A percentile compares a stretch with the other conserved stretches of the same genome.
phyloP scores from a whole-genome alignment of 1,140 invertebrate genomes.

The Aricia agestis region DNA sequence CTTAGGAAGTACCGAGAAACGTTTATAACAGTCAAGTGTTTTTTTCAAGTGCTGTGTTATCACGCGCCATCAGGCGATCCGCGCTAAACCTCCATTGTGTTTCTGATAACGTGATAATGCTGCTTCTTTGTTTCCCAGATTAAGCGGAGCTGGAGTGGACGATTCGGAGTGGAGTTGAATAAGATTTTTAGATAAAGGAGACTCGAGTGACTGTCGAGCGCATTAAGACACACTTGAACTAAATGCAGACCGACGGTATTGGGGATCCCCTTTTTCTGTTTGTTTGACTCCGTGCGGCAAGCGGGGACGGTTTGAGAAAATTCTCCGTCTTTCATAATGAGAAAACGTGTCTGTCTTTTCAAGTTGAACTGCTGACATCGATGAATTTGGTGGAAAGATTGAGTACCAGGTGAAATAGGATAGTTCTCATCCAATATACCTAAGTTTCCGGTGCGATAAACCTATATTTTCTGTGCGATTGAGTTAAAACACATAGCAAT shows the following conservation, averaged over 20 bases:
- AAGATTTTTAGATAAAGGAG: conserved; percentile 1
- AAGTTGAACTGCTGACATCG: too few species aligned
- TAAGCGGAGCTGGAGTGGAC: not conserved
- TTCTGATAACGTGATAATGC: not conserved
- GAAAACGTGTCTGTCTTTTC: too few species aligned
- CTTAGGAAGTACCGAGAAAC: too few species aligned
- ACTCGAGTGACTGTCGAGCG: not conserved
- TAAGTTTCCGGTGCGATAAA: too few species aligned
- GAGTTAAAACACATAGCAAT: too few species aligned
- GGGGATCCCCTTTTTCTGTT: not conserved
- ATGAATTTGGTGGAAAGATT: too few species aligned
- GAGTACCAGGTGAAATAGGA: too few species aligned
- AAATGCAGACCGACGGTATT: not conserved
- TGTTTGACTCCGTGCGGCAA: not conserved
- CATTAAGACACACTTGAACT: not conserved
- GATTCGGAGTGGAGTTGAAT: not conserved
- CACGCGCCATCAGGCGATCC: not conserved
- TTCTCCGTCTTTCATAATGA: too few species aligned
- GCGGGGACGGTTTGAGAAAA: not conserved
- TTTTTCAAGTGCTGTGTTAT: not conserved
- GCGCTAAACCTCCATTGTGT: not conserved
- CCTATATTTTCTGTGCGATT: too few species aligned
- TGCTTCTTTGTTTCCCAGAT: not conserved
- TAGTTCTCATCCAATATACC: too few species aligned
- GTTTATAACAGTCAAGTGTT: too few species aligned